phyloP scores from a whole-genome alignment of 2,888 invertebrate species.

The Julus scandinavius region DNA sequence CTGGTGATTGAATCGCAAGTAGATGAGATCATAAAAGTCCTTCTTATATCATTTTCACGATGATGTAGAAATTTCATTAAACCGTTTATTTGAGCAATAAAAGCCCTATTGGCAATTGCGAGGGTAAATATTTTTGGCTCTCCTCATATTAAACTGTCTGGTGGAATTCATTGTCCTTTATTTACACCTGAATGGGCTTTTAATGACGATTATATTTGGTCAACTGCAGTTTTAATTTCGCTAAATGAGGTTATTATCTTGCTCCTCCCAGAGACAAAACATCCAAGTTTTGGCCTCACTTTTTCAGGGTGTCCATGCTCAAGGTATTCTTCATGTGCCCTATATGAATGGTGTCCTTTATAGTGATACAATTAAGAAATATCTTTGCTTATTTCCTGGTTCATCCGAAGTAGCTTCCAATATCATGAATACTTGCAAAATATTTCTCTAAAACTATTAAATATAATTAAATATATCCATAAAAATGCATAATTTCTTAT shows the following conservation, averaged over 20 bases:
- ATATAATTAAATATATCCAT: too few species aligned
- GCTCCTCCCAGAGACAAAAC: not conserved
- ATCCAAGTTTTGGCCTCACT: too few species aligned
- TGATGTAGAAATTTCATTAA: slow-evolving; percentile 4
- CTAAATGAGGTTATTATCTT: not conserved
- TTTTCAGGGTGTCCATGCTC: too few species aligned
- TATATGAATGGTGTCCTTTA: too few species aligned
- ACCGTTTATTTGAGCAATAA: slow-evolving; percentile 27
- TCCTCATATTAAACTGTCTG: not conserved
- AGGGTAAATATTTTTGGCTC: not conserved
- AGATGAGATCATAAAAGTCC: not conserved
- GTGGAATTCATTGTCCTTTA: not conserved
- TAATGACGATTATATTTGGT: not conserved
- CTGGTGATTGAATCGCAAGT: not conserved
- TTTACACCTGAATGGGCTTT: not conserved
- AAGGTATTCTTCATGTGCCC: too few species aligned
- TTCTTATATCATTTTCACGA: not conserved
- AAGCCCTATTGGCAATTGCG: not conserved
- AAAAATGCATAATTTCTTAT: too few species aligned
- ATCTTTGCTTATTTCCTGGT: too few species aligned
- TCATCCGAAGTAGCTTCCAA: too few species aligned
- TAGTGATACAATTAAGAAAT: too few species aligned
- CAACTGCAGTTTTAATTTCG: not conserved
- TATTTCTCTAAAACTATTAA: too few species aligned
- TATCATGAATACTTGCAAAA: too few species aligned